Evolutionary conservation across 2,888 invertebrate genomes (phyloP), one percentile per base, ranked within the genome.

Genomic region (Apamea epomidion): DNA sequence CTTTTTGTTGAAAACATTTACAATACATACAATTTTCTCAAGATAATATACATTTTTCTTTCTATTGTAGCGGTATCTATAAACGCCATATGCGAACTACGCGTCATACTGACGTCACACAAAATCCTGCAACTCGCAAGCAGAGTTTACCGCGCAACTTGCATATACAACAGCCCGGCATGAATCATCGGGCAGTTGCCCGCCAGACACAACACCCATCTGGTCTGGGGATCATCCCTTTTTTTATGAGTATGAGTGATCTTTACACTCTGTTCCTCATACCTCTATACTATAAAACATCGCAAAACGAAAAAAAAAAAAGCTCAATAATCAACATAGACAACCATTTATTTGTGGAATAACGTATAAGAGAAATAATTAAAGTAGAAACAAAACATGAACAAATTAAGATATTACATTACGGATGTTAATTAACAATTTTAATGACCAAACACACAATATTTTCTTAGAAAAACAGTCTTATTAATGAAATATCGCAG

Each of bases 401-500:
- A 69, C n/a, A 69, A 81, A 74, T 74, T 3, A 72, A 72, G 42
- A n/a, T 72, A 72, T 62, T 62, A 69, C 25, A 51, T 54, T 54
- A 69, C 25, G 37, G 32, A 37, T 54, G 18, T 45, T 69, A 45
- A 81, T 74, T 81, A 81, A 69, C 18, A 37, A 45, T 69, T 74
- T 81, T 54, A 81, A 69, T 74, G 60, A 54, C 21, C 5, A n/a
- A 12, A 71, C 58, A 14, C n/a, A 48, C 16, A 54, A 54, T 37
- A 65, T 54, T 32, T 76, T 67, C 51, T 29, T 16, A 76, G 60
- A 45, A 82, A 71, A 51, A 60, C 32, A 62, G 2, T 25, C 0
- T 62, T 54, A 73, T 69, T 60, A 73, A 60, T 74, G 8, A 73
- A 85, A 78, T 75, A 76, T 76, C 32, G 37, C 48, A 32, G 10